phyloP scores from a whole-genome alignment of 2,113 vertebrate species.

The Phalacrocorax brasilianus region DNA sequence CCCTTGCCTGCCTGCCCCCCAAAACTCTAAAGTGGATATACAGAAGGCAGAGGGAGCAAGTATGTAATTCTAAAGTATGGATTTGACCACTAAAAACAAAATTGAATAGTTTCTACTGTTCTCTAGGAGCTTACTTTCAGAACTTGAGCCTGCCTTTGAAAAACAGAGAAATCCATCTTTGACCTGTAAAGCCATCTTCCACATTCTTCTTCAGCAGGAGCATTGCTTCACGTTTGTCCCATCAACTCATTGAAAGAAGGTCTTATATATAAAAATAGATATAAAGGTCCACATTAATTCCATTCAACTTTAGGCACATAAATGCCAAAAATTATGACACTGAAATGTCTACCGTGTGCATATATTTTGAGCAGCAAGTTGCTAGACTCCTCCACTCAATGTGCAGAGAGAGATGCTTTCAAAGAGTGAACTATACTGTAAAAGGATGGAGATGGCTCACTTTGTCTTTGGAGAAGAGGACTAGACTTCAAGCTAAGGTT shows the following conservation, averaged over 20 bases:
- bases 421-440: background rate
- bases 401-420: background rate
- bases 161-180: background rate
- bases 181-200: background rate
- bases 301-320: background rate
- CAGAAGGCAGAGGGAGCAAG: background rate
- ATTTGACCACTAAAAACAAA: background rate
- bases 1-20: no score
- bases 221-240: background rate
- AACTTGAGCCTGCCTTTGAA: background rate
- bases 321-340: background rate
- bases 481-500: background rate
- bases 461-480: background rate
- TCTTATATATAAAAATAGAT: background rate
- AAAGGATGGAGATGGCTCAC: background rate
- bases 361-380: background rate
- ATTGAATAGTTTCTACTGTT: background rate
- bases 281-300: background rate
- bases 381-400: background rate
- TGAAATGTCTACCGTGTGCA: background rate
- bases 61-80: background rate
- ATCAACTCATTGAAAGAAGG: background rate
- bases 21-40: background rate
- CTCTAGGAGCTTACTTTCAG: background rate
- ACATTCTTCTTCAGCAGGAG: background rate